phyloP scores from a whole-genome alignment of 2,113 vertebrate species.

The Corydoras sp. region DNA sequence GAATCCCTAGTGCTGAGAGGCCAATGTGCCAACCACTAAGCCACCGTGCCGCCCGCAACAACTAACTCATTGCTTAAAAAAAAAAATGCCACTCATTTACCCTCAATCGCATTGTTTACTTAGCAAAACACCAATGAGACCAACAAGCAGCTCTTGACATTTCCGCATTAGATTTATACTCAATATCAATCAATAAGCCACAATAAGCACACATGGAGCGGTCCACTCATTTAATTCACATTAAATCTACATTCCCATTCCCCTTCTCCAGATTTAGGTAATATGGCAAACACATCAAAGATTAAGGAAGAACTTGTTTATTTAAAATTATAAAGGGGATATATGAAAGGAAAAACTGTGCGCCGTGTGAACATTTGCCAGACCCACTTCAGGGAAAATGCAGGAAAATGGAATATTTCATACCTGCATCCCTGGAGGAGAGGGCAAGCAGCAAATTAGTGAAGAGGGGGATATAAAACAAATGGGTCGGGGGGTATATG shows the following conservation, averaged over 20 bases:
- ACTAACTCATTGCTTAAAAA: too few relatives aligned
- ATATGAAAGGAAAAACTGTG: slow-evolving; percentile 65
- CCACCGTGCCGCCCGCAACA: too few relatives aligned
- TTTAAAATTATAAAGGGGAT: slow-evolving; percentile 47
- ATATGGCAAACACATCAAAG: slow-evolving; percentile 70
- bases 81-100: too few relatives aligned
- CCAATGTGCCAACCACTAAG: too few relatives aligned
- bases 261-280: slow-evolving; percentile 66
- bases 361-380: slow-evolving; percentile 68
- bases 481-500: slow-evolving; percentile 47
- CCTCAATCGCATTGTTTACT: too few relatives aligned
- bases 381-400: slow-evolving; percentile 68
- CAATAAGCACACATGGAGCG: slow-evolving; percentile 39
- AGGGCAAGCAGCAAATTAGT: slow-evolving; percentile 49
- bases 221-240: slow-evolving; percentile 52
- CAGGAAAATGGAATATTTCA: slow-evolving; percentile 75
- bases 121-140: too few relatives aligned
- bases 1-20: too few relatives aligned
- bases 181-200: too few relatives aligned
- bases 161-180: too few relatives aligned
- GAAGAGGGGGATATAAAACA: slow-evolving; percentile 51
- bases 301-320: slow-evolving; percentile 58
- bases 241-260: slow-evolving; percentile 57
- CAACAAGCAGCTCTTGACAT: too few relatives aligned
- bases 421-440: slow-evolving; percentile 69